Evolutionary conservation across 2,113 vertebrate genomes (phyloP).

Genomic region (Crocuta crocuta): DNA sequence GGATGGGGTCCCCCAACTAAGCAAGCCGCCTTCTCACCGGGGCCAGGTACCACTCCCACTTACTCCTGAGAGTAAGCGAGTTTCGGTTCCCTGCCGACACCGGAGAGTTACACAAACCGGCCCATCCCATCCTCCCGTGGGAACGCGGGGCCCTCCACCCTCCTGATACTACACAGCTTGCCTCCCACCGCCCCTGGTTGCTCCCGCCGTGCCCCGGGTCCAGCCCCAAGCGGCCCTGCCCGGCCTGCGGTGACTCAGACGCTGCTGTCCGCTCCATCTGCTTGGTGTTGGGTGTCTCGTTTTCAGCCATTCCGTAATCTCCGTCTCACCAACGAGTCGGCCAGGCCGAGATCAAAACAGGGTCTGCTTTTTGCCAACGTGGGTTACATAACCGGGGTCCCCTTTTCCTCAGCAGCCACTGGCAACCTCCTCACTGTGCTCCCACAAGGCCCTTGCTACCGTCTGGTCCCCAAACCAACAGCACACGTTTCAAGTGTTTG

Average conservation of each 20-base stretch:
- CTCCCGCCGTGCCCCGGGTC: neutral
- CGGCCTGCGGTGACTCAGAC: neutral
- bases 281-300: neutral
- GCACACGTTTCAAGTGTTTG: rapidly evolving
- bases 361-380: neutral
- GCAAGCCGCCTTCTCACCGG: neutral
- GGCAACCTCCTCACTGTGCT: neutral
- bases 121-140: too few relatives aligned
- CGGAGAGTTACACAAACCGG: neutral
- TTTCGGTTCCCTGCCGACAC: neutral
- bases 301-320: neutral
- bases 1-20: neutral
- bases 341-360: neutral
- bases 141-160: too few relatives aligned
- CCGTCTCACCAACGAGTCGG: neutral
- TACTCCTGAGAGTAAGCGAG: rapidly evolving
- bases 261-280: neutral
- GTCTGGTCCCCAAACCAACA: neutral
- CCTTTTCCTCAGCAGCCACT: neutral
- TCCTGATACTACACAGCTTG: neutral
- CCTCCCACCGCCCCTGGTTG: neutral
- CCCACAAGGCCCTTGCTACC: neutral
- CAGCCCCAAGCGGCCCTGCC: neutral
- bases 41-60: neutral
- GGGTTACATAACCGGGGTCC: neutral